Evolutionary conservation across 2,888 invertebrate species (phyloP), one percentile per base, ranked within the genome.

Genomic region (Stegana nigrithorax): DNA sequence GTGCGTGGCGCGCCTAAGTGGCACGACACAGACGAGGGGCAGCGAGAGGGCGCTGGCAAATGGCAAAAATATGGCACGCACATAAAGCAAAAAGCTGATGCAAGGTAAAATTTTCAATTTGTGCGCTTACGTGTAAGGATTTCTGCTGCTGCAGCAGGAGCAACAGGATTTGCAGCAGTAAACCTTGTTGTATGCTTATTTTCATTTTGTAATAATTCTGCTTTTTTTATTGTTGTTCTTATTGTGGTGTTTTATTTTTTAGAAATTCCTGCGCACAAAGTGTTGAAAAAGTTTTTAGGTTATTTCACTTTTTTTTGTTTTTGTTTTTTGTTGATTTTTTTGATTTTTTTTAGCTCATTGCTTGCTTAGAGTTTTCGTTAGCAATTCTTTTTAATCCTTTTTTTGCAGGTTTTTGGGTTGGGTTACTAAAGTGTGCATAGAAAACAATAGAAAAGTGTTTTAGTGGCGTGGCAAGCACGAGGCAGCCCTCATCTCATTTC

Each of bases 371-470:
- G 36, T n/a, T n/a, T 36, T 36, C 36, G 36, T n/a, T 10, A 7
- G 10, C 2, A 36, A 36, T 36, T n/a, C n/a, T 32, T 32, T 3
- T 32, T 8, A 12, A n/a, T 36, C n/a, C 3, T 36, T 36, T 3
- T 36, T 36, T 36, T 10, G 10, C n/a, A n/a, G 10, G 10, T n/a
- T 36, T 36, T 36, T 36, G 36, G n/a, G 39, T 17, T 4, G n/a
- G 50, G n/a, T 23, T 50, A n/a, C n/a, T 39, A 50, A 39, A n/a
- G 26, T 50, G 14, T 39, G 14, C 26, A 50, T 47, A 7, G 32
- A 55, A n/a, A 55, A 55, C 53, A 55, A 55, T 55, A 55, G 53
- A 32, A 55, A 55, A 32, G 53, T 55, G 53, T 55, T 55, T 55
- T 36, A 55, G 53, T 55, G 21, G 39, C 39, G 17, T n/a, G n/a